Base-by-base conservation (phyloP, 2,113 vertebrate species). In the Pongo pygmaeus region DNA sequence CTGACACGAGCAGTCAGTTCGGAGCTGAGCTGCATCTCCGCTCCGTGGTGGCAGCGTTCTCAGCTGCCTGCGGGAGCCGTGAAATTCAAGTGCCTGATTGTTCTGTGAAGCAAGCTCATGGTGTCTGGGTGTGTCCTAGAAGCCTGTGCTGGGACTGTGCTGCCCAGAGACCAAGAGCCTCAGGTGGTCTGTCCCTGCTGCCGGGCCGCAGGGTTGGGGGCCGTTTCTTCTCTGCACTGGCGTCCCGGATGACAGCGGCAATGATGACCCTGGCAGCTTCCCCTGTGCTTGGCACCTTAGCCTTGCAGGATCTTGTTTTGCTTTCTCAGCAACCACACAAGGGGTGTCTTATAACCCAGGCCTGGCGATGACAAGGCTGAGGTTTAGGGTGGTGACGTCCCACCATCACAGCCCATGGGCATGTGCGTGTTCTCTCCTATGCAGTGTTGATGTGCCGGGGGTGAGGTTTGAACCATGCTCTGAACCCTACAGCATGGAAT, bases 361-460 rank as follows among this genome's bases (percentile, higher is more conserved):
- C 80, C 14, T 6, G 2, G 57, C 9, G 5, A 18, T 16, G 5
- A 16, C 12, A 57, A 50, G 8, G 1, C 32, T 9, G 48, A 12
- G 61, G 27, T 30, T 5, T 1, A 23, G 57, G n/a, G 27, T 7
- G 0, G 59, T 2, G 2, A 10, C 0, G 8, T 77, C 50, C 59
- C 40, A 6, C 0, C 0, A 40, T 48, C 70, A 5, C 9, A 3
- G 46, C 67, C 85, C 18, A 16, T 43, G 50, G 18, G 67, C 40
- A 43, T 25, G 52, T 20, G 2, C 22, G 25, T 30, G 3, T 30
- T 20, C n/a, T 23, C 64, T 32, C n/a, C 40, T 88, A 57, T 67
- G 13, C 7, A 0, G n/a, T 16, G 16, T 40, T 46, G 35, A 0
- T 46, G 2, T 22, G 0, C 13, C 0, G 2, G 17, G 17, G 2